These are phyloP conservation scores for Tauraco hartlaubi DNA, from an alignment of 2,797 vertebrate genomes.

Conservation along the genomic window DNA sequence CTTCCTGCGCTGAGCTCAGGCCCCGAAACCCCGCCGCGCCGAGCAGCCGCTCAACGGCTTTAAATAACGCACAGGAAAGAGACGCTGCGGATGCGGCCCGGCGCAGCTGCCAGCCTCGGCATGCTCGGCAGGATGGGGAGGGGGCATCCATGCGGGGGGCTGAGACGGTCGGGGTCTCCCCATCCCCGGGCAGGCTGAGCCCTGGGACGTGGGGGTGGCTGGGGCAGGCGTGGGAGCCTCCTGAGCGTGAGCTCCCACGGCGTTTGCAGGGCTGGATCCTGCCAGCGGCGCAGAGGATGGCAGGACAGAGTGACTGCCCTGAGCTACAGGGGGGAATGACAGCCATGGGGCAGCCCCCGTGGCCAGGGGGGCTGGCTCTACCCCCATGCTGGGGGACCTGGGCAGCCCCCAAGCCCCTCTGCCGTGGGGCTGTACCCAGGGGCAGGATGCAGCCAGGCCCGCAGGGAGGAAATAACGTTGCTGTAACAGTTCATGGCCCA, in stretches of 20 bases:
- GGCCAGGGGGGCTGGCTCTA: background rate
- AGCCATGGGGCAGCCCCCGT: fast-evolving
- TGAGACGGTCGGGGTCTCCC: fast-evolving
- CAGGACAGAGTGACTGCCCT: fast-evolving
- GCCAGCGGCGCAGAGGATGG: fast-evolving
- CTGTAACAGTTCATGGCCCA: fast-evolving
- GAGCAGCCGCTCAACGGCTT: background rate
- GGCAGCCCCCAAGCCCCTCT: background rate
- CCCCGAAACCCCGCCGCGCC: fast-evolving
- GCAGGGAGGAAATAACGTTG: fast-evolving
- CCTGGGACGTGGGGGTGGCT: fast-evolving
- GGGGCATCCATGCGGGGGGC: fast-evolving
- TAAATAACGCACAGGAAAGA: constrained; percentile 48
- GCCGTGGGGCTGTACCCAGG: fast-evolving
- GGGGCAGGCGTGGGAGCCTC: fast-evolving
- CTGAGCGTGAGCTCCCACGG: fast-evolving
- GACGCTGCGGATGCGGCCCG: background rate
- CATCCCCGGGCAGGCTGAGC: background rate
- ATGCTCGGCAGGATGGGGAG: background rate
- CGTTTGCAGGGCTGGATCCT: background rate
- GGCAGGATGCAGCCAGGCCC: background rate
- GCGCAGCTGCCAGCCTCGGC: fast-evolving
- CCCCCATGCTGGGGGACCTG: background rate
- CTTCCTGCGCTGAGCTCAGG: background rate
- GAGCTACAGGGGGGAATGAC: fast-evolving